A percentile compares a stretch with the other conserved stretches of the same genome.
These are phyloP conservation scores for Drosophila yakuba DNA, from an alignment of 1,140 invertebrate species.

Conservation along the genomic window DNA sequence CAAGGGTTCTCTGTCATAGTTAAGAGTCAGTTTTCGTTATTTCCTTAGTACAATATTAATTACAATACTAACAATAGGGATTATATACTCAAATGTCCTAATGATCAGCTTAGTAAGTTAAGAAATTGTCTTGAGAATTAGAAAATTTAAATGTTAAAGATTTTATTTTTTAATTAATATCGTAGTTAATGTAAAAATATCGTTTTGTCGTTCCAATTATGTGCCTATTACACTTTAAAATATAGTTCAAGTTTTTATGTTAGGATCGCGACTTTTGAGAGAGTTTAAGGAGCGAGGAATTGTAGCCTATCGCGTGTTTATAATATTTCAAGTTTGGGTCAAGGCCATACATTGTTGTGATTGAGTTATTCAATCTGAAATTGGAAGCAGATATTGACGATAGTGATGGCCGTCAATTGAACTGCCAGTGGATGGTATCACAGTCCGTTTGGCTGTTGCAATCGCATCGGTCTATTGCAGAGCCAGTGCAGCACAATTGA, in stretches of 20 bases:
- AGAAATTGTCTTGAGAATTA: too few relatives aligned
- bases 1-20: too few relatives aligned
- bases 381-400: constrained; percentile 6
- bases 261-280: neutral
- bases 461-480: constrained; percentile 60
- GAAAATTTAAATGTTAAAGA: neutral
- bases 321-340: constrained; percentile 15
- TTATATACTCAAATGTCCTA: neutral
- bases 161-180: neutral
- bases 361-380: constrained; percentile 32
- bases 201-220: too few relatives aligned
- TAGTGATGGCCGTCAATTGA: constrained; percentile 37
- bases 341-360: constrained; percentile 31
- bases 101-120: neutral
- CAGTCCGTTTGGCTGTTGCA: constrained; percentile 60
- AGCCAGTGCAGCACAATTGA: constrained; percentile 59
- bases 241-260: neutral
- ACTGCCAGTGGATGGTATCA: constrained; percentile 32
- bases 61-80: neutral
- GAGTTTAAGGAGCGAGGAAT: too few relatives aligned
- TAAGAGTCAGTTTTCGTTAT: too few relatives aligned
- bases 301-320: neutral
- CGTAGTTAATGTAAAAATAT: neutral
- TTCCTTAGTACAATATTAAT: neutral
- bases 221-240: too few relatives aligned